Percentiles rank a stretch among this genome's conserved stretches.
Evolutionary conservation across 1,140 invertebrate genomes (phyloP).

Genomic region (Pentalonia nigronervosa): DNA sequence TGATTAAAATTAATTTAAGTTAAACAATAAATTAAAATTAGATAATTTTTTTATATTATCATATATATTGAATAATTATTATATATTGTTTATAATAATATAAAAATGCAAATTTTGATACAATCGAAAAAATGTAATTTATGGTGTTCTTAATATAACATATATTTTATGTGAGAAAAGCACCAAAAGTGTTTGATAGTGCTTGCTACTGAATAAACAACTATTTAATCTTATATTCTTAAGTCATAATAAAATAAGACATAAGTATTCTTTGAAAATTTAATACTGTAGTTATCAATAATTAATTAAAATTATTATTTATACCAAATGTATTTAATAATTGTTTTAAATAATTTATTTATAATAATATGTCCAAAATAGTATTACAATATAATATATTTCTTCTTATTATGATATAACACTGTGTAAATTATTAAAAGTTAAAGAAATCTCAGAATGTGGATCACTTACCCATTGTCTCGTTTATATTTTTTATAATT

Average conservation of each 20-base stretch:
- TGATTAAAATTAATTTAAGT: not conserved
- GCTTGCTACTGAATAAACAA: not conserved
- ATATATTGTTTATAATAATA: not conserved
- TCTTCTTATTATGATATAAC: too few relatives aligned
- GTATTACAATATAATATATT: too few relatives aligned
- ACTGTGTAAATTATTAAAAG: too few relatives aligned
- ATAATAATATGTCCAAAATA: not conserved
- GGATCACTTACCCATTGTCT: too few relatives aligned
- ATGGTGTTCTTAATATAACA: not conserved
- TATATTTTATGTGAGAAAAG: not conserved
- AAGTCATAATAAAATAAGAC: not conserved
- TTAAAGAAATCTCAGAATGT: too few relatives aligned
- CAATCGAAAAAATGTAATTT: not conserved
- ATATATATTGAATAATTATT: not conserved
- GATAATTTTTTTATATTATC: not conserved
- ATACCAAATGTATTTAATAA: too few relatives aligned
- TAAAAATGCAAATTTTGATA: not conserved
- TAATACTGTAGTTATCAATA: not conserved
- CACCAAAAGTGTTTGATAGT: not conserved
- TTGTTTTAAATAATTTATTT: not conserved
- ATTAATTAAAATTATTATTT: not conserved
- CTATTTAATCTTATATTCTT: not conserved
- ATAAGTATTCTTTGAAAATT: not conserved
- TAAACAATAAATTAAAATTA: not conserved
- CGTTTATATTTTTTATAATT: too few relatives aligned